Conservation (phyloP, 2,797 vertebrate species). For the Pipistrellus kuhlii region DNA sequence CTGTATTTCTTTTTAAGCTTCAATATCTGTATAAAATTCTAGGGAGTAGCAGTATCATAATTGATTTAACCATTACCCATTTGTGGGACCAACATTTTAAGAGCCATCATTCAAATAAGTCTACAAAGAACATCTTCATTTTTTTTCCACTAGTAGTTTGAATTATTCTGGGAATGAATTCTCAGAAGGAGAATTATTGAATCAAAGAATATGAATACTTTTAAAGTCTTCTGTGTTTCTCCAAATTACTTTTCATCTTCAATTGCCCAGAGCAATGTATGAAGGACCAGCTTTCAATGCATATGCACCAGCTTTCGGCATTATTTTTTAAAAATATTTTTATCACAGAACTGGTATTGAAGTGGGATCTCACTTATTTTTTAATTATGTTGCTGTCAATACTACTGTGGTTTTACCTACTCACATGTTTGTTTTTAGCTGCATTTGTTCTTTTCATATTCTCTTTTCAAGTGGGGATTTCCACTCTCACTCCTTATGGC, state of each 20-base stretch:
- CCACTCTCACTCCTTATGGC: background rate
- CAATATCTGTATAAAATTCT: background rate
- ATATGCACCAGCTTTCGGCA: background rate
- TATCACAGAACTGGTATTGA: background rate
- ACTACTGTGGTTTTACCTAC: background rate
- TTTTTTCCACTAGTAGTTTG: background rate
- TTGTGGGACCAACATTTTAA: background rate
- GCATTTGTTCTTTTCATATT: background rate
- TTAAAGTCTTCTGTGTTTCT: background rate
- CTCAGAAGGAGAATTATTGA: conserved; percentile 3
- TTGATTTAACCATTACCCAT: background rate
- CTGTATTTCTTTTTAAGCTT: background rate
- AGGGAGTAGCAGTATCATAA: background rate
- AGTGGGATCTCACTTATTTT: background rate
- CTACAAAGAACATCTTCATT: conserved; percentile 38
- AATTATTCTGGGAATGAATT: conserved; percentile 43
- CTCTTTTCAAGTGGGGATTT: background rate
- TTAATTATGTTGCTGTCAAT: background rate
- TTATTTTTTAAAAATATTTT: conserved; percentile 26
- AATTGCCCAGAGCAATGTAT: background rate
- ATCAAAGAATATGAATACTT: conserved; percentile 6
- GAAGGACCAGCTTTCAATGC: conserved; percentile 3
- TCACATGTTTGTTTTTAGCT: background rate
- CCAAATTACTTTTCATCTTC: conserved; percentile 50
- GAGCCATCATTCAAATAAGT: background rate